Percentiles rank a stretch among this genome's conserved stretches.
Conservation (phyloP, 2,797 vertebrate genomes). For the Enteromius treurensis region DNA sequence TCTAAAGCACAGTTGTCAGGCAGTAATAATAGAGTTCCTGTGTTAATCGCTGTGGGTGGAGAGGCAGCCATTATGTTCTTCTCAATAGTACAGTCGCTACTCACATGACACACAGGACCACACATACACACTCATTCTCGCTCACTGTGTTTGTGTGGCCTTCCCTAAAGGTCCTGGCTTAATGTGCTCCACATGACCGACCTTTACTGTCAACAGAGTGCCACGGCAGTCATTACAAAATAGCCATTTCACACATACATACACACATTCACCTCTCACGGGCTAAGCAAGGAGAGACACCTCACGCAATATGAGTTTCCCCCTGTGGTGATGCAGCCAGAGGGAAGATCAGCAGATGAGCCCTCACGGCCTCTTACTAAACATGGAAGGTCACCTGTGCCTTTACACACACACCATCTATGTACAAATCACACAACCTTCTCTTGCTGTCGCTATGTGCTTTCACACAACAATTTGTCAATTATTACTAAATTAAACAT, state of each 20-base stretch:
- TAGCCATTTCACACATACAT: conserved; percentile 30
- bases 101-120: conserved; percentile 28
- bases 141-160: conserved; percentile 41
- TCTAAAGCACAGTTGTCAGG: conserved; percentile 66
- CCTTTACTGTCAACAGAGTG: conserved; percentile 57
- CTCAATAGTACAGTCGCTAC: conserved; percentile 44
- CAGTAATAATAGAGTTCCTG: conserved; percentile 71
- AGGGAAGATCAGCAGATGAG: conserved; percentile 34
- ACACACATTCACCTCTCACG: conserved; percentile 34
- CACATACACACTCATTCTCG: conserved; percentile 12
- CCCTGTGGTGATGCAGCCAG: conserved; percentile 15
- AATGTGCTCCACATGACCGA: conserved; percentile 53
- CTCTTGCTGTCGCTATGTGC: background rate
- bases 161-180: conserved; percentile 52
- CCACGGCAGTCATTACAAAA: conserved; percentile 34
- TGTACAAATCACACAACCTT: conserved; percentile 51
- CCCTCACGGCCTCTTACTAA: conserved; percentile 7
- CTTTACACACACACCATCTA: conserved; percentile 4
- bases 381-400: conserved; percentile 27
- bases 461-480: background rate
- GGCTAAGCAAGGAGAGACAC: conserved; percentile 24
- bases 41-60: conserved; percentile 63
- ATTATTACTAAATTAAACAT: background rate
- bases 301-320: conserved; percentile 18
- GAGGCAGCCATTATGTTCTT: conserved; percentile 67